phyloP scores from a whole-genome alignment of 2,888 invertebrate species.

The Spodoptera picta region DNA sequence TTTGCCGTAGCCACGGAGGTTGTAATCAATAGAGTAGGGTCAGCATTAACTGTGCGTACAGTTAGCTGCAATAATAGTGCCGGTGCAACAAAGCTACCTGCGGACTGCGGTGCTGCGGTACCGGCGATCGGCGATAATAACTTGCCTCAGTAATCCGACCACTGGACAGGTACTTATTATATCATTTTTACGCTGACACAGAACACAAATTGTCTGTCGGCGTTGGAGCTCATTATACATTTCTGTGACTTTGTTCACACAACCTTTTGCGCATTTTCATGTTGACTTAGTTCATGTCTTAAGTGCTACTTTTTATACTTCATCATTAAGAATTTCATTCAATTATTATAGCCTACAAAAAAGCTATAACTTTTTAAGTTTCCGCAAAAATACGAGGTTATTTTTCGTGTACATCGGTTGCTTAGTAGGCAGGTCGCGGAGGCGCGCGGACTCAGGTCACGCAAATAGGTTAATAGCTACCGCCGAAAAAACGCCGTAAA shows the following conservation, averaged over 20 bases:
- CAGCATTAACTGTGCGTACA: conserved; percentile 41
- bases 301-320: conserved; percentile 3
- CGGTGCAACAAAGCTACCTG: conserved; percentile 38
- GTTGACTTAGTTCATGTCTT: conserved; percentile 29
- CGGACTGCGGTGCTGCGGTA: conserved; percentile 13
- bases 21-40: conserved; percentile 53
- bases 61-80: conserved; percentile 42
- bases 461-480: conserved; percentile 80
- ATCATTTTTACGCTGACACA: conserved; percentile 39
- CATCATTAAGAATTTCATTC: conserved; percentile 27
- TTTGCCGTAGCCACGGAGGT: conserved; percentile 38
- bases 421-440: conserved; percentile 54
- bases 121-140: conserved; percentile 27
- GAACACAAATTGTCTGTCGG: conserved; percentile 33
- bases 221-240: conserved; percentile 26
- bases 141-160: conserved; percentile 38
- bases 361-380: conserved; percentile 45
- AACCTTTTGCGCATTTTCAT: conserved; percentile 11
- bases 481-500: conserved; percentile 71
- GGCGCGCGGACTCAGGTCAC: conserved; percentile 70
- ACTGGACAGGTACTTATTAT: conserved; percentile 37
- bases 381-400: conserved; percentile 43
- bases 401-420: conserved; percentile 48
- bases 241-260: conserved; percentile 6
- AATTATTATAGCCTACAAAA: conserved; percentile 29